Percentiles rank a stretch among this genome's conserved stretches.
Conservation (phyloP, 2,113 vertebrate species). For the Colistium nudipinnis region DNA sequence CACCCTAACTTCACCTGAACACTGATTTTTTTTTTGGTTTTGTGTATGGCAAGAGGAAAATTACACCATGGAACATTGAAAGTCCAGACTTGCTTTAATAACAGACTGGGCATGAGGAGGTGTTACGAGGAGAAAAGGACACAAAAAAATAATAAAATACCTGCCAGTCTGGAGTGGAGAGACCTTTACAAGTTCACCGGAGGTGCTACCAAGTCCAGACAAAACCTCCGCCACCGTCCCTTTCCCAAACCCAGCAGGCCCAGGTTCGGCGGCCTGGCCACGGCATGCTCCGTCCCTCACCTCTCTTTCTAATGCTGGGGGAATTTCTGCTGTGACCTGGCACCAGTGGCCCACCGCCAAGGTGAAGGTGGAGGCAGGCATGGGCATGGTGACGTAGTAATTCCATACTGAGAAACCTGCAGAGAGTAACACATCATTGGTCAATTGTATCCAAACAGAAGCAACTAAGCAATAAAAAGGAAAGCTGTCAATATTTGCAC, state of each 20-base stretch:
- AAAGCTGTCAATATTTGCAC: background rate
- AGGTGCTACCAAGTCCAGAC: conserved; percentile 52
- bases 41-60: conserved; percentile 54
- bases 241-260: conserved; percentile 11
- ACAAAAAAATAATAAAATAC: conserved; percentile 78
- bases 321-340: conserved; percentile 78
- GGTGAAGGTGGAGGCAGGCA: conserved; percentile 97
- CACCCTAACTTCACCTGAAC: conserved; percentile 46
- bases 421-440: background rate
- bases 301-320: conserved; percentile 32
- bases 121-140: conserved; percentile 42
- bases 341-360: conserved; percentile 93
- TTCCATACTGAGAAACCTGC: conserved; percentile 88
- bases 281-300: conserved; percentile 3
- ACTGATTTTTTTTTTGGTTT: no score
- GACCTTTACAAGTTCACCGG: conserved; percentile 40
- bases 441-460: background rate
- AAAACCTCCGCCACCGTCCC: conserved; percentile 34
- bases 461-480: background rate
- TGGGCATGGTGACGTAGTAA: conserved; percentile 96
- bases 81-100: conserved; percentile 60
- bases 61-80: conserved; percentile 55
- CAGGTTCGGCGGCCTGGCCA: conserved; percentile 19
- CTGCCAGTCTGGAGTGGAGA: conserved; percentile 78
- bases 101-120: conserved; percentile 50